A percentile compares a stretch with the other conserved stretches of the same genome.
Conservation (phyloP, 2,888 invertebrate genomes). For the Himalopsyche anomala region DNA sequence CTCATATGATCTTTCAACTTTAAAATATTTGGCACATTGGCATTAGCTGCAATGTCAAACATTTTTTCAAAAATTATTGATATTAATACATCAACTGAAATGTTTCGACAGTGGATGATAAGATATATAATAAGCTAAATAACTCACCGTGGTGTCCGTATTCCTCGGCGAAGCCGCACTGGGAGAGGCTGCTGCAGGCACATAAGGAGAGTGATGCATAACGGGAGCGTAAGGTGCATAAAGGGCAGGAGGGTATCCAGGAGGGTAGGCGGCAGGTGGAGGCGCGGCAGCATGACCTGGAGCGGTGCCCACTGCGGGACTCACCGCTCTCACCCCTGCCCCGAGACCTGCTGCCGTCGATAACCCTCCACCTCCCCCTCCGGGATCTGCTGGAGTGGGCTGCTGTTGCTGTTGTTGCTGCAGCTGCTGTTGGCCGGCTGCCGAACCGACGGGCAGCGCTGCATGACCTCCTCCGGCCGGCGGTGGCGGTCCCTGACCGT, state of each 20-base stretch:
- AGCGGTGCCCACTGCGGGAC: slow-evolving; percentile 76
- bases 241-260: slow-evolving; percentile 77
- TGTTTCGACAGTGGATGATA: neutral
- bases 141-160: slow-evolving; percentile 76
- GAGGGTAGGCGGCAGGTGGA: slow-evolving; percentile 73
- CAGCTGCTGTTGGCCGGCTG: slow-evolving; percentile 68
- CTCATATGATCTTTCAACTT: too few relatives aligned
- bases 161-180: slow-evolving; percentile 81
- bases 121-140: too few relatives aligned
- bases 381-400: slow-evolving; percentile 68
- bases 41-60: too few relatives aligned
- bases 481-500: slow-evolving; percentile 68
- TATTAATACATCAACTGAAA: too few relatives aligned
- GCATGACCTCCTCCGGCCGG: slow-evolving; percentile 75
- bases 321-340: slow-evolving; percentile 74
- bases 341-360: slow-evolving; percentile 68
- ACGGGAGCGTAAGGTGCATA: slow-evolving; percentile 88
- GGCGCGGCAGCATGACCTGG: slow-evolving; percentile 74
- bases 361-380: slow-evolving; percentile 66
- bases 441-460: slow-evolving; percentile 72
- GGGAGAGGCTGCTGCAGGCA: slow-evolving; percentile 79
- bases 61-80: too few relatives aligned
- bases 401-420: slow-evolving; percentile 69
- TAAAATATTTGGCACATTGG: too few relatives aligned
- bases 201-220: slow-evolving; percentile 84